Base-by-base conservation (phyloP, 1,140 invertebrate species). In the Eumaeus atala region DNA sequence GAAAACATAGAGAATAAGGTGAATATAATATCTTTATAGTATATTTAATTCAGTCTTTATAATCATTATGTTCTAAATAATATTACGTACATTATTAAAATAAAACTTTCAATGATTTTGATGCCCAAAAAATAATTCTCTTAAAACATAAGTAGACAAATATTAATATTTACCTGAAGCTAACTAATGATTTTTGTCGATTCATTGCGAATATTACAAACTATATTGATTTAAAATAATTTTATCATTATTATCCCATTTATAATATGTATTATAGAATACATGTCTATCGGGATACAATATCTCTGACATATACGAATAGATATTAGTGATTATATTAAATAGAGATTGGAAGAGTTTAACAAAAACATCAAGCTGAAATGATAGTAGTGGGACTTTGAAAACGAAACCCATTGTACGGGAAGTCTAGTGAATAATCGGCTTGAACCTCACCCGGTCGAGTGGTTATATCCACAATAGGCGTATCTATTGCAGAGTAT, bases 361-460 rank as follows among this genome's bases (percentile, higher is more conserved):
- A n/a, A 71, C 51, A 48, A 87, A 81, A 35, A 84, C 65, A 59
- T 84, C 71, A 84, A 84, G 81, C 42, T 84, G 79, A 70, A 87
- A 87, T 54, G 76, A 84, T 65, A 84, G 77, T 58, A 84, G 78
- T 54, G 84, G 84, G 67, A 83, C 66, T 82, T 83, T 85, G 82
- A 80, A 87, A 84, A 52, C 69, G 78, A 66, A 87, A 69, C 48
- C 79, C 70, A 70, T 88, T 87, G 50, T 77, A 84, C 3, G 87
- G 87, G 9, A 88, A 61, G 55, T 88, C 86, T 54, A 88, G 55
- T 1, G 86, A 64, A 58, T 85, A 87, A 55, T 88, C 86, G 1
- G 86, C 83, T 64, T 87, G 84, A 0, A 88, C 78, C 49, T 88
- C 86, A 0, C 74, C 74, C 10, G 83, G 83, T 49, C 62, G 65